A percentile compares a stretch with the other conserved stretches of the same genome.
These are phyloP conservation scores for Campylomormyrus numenius DNA, from an alignment of 2,113 vertebrate genomes.

Conservation along the genomic window DNA sequence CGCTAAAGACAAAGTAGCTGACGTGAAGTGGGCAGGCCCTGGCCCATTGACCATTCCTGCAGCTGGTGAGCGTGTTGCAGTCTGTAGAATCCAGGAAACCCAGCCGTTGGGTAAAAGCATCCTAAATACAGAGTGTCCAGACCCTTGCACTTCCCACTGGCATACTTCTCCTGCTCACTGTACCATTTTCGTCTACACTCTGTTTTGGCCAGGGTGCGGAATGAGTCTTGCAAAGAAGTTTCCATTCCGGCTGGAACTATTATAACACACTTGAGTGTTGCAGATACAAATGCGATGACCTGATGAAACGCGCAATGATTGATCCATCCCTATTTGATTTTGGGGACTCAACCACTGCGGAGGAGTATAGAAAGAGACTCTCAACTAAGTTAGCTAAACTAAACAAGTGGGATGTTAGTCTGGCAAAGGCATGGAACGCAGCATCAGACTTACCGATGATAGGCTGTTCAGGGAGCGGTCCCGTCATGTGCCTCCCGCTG, in stretches of 20 bases:
- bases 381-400: neutral
- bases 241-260: neutral
- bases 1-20: no score
- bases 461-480: neutral
- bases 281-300: neutral
- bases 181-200: neutral
- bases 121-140: neutral
- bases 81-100: neutral
- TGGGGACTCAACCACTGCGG: conserved; percentile 20
- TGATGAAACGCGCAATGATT: neutral
- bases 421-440: conserved; percentile 21
- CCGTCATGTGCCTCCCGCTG: neutral
- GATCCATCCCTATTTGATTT: conserved; percentile 22
- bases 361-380: conserved; percentile 25
- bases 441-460: neutral
- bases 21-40: neutral
- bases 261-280: neutral
- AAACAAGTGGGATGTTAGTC: conserved; percentile 29
- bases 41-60: neutral
- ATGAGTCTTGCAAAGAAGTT: neutral
- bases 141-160: neutral
- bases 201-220: neutral
- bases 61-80: neutral
- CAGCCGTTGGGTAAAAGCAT: neutral
- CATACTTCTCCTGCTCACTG: neutral